phyloP scores from a whole-genome alignment of 2,888 invertebrate genomes.

The Arctia plantaginis region DNA sequence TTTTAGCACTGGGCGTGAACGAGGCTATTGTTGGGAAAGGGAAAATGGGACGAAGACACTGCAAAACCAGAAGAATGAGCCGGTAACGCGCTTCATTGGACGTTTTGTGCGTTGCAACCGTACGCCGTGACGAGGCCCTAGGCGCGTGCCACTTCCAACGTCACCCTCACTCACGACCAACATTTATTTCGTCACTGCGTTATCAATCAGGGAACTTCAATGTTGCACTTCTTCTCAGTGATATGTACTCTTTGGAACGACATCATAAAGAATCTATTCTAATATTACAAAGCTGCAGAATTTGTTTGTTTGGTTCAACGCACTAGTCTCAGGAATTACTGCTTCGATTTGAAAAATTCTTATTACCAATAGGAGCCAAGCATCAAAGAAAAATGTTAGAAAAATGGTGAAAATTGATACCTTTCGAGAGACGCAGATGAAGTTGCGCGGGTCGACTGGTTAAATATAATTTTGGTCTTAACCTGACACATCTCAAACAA shows the following conservation, averaged over 20 bases:
- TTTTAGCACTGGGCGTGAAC: conserved; percentile 80
- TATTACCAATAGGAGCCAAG: neutral
- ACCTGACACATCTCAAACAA: neutral
- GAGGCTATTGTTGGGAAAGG: conserved; percentile 83
- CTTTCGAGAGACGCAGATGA: neutral
- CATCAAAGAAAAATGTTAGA: neutral
- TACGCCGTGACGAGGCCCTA: conserved; percentile 64
- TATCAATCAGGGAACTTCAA: conserved; percentile 56
- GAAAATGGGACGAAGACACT: conserved; percentile 79
- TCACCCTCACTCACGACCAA: conserved; percentile 70
- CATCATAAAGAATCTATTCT: neutral
- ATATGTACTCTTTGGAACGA: neutral
- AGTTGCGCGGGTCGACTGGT: neutral
- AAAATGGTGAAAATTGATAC: neutral
- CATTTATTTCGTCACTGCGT: conserved; percentile 65
- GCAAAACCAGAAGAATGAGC: conserved; percentile 76
- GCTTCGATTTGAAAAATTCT: no score
- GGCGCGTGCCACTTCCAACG: conserved; percentile 69
- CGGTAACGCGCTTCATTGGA: conserved; percentile 73
- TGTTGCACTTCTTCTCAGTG: conserved; percentile 41
- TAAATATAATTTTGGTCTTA: neutral
- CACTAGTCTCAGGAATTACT: no score
- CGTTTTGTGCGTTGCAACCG: conserved; percentile 60
- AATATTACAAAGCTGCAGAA: neutral
- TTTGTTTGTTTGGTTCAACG: neutral